Evolutionary conservation across 2,797 vertebrate species (phyloP).

Genomic region (Eulemur albifrons): DNA sequence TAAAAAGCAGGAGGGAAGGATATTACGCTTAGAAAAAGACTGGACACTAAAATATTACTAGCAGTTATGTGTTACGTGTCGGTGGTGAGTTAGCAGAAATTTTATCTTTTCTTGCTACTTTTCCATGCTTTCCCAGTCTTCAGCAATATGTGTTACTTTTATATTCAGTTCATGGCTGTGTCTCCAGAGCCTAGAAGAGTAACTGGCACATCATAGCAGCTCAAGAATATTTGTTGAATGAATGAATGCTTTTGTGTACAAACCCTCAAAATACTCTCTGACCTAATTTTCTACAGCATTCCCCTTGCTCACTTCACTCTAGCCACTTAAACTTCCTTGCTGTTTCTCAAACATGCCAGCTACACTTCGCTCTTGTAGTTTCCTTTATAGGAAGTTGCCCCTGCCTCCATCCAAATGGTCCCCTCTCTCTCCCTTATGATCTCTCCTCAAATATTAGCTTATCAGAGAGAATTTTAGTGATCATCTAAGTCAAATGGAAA

Average conservation of each 20-base stretch:
- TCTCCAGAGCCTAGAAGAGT: not conserved
- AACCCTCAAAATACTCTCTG: not conserved
- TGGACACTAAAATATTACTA: not conserved
- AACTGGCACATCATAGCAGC: not conserved
- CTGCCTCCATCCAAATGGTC: not conserved
- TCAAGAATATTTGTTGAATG: not conserved
- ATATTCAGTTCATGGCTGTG: not conserved
- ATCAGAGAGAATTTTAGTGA: not conserved
- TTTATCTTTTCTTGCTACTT: not conserved
- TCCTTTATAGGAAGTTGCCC: not conserved
- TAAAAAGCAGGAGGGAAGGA: not conserved
- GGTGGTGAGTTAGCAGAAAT: not conserved
- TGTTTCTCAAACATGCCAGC: not conserved
- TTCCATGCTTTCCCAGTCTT: not conserved
- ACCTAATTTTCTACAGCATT: not conserved
- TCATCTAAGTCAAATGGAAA: not conserved
- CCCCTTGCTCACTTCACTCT: not conserved
- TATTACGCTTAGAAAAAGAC: slow-evolving; percentile 5
- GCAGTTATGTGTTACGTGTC: not conserved
- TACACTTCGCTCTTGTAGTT: not conserved
- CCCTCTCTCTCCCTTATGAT: not conserved
- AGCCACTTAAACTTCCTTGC: not conserved
- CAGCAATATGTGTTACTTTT: not conserved
- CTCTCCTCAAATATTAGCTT: not conserved
- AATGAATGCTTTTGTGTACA: not conserved